phyloP scores from a whole-genome alignment of 2,797 vertebrate species.

The Alfaro cultratus region DNA sequence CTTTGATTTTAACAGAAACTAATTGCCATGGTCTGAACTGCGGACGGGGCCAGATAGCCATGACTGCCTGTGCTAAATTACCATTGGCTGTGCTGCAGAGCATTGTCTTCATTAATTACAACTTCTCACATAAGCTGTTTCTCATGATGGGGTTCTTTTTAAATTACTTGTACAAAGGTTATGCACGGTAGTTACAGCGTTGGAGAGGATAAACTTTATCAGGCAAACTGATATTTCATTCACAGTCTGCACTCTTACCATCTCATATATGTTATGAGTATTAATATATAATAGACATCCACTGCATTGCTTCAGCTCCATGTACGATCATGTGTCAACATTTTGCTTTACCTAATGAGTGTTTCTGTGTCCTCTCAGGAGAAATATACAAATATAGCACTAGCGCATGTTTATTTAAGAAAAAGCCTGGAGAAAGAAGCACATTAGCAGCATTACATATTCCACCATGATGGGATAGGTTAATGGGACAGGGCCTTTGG shows the following conservation, averaged over 20 bases:
- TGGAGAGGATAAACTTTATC: slow-evolving; percentile 11
- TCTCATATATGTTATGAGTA: background rate
- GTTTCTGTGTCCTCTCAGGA: slow-evolving; percentile 31
- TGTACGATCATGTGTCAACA: slow-evolving; percentile 17
- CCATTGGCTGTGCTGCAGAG: slow-evolving; percentile 34
- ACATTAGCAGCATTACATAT: slow-evolving; percentile 61
- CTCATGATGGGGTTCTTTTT: slow-evolving; percentile 29
- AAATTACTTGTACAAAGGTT: slow-evolving; percentile 39
- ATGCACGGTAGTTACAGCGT: slow-evolving; percentile 35
- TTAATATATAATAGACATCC: slow-evolving; percentile 8
- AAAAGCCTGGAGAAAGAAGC: slow-evolving; percentile 67
- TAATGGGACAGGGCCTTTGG: slow-evolving; percentile 68
- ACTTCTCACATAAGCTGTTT: slow-evolving; percentile 39
- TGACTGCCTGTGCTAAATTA: slow-evolving; percentile 35
- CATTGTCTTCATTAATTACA: slow-evolving; percentile 41
- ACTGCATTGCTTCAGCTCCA: slow-evolving; percentile 6
- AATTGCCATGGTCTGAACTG: slow-evolving; percentile 49
- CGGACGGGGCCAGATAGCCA: slow-evolving; percentile 14
- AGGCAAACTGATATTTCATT: background rate
- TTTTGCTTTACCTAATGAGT: slow-evolving; percentile 42
- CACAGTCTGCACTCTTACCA: background rate
- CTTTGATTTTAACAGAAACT: slow-evolving; percentile 59
- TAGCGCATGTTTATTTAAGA: slow-evolving; percentile 71
- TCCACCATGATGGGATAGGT: slow-evolving; percentile 59
- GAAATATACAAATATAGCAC: slow-evolving; percentile 62